Evolutionary conservation across 2,797 vertebrate genomes (phyloP).

Genomic region (Sphenopsis melanotis): DNA sequence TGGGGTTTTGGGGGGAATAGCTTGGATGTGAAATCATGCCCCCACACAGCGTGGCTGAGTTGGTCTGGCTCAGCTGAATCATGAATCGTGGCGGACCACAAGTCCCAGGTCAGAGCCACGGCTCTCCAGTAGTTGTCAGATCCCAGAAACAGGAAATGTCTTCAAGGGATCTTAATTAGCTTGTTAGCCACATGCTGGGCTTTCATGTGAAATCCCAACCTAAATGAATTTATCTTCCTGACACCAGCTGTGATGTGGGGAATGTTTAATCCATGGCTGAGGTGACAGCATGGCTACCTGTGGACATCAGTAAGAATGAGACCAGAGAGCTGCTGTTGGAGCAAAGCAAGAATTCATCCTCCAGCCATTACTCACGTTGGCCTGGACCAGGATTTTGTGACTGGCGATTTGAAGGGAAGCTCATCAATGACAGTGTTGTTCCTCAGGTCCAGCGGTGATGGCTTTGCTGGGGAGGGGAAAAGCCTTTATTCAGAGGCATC

Average conservation of each 20-base stretch:
- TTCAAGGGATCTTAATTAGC: constrained; percentile 22
- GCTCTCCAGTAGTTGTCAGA: not conserved
- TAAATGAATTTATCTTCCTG: not conserved
- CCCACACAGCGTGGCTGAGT: rapidly evolving
- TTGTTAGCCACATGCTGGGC: not conserved
- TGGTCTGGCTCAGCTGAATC: not conserved
- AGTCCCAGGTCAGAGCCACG: not conserved
- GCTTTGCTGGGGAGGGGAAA: constrained; percentile 81
- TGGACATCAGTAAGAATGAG: not conserved
- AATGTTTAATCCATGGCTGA: not conserved
- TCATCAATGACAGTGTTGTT: constrained; percentile 94
- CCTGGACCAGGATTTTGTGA: constrained; percentile 96
- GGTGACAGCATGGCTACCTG: not conserved
- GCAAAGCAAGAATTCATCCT: not conserved
- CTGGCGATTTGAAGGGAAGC: constrained; percentile 94
- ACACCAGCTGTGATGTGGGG: not conserved
- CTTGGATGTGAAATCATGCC: not conserved
- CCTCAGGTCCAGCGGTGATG: constrained; percentile 91
- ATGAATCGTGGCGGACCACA: rapidly evolving
- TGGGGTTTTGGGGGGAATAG: rapidly evolving
- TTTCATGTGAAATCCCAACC: not conserved
- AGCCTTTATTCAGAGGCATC: not conserved
- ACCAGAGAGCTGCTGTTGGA: not conserved
- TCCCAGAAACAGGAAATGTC: constrained; percentile 18
- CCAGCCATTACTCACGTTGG: constrained; percentile 83